Evolutionary conservation across 2,888 invertebrate species (phyloP), one percentile per base, ranked within the genome.

Genomic region (Orchestes rusci): DNA sequence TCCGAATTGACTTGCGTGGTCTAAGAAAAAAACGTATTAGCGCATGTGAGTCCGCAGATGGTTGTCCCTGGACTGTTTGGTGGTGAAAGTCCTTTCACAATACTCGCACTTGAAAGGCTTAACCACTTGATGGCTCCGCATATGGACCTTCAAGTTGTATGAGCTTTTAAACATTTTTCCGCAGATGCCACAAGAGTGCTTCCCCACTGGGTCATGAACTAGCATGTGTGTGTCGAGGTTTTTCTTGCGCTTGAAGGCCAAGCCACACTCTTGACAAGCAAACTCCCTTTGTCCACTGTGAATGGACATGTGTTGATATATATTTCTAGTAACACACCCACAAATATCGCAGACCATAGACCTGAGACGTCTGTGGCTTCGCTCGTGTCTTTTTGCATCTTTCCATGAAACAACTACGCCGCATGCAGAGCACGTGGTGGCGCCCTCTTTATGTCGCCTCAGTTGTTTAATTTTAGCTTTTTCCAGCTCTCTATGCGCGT

Each of bases 41-140:
- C n/a, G n/a, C n/a, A 47, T 69, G 43, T 72, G 69, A 0, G 69
- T 73, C 7, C 70, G 62, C 69, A 73, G 73, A 53, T 76, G 77
- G 12, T 57, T 59, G 16, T 57, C 58, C 13, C 65, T 56, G 48
- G 65, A 65, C 43, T 63, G 64, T 28, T 59, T 59, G 15, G 63
- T 61, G 16, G 59, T 61, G 50, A 68, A 68, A 3, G 55, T 59
- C 50, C 64, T 66, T 4, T 53, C 52, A 44, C 68, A 68, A 38
- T 64, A 48, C 3, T 59, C 56, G 42, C 68, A 68, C 10, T 57
- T 41, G 43, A 60, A 63, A 2, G 58, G 58, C 42, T 56, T 56
- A 3, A 56, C 50, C 16, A 43, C 54, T 31, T 56, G 53, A 42
- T 59, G 59, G 4, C 53, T 53, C 37, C 55, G 47, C 44, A 52